These are phyloP conservation scores for Catharus fuscescens DNA, from an alignment of 2,113 vertebrate species.

Conservation along the genomic window DNA sequence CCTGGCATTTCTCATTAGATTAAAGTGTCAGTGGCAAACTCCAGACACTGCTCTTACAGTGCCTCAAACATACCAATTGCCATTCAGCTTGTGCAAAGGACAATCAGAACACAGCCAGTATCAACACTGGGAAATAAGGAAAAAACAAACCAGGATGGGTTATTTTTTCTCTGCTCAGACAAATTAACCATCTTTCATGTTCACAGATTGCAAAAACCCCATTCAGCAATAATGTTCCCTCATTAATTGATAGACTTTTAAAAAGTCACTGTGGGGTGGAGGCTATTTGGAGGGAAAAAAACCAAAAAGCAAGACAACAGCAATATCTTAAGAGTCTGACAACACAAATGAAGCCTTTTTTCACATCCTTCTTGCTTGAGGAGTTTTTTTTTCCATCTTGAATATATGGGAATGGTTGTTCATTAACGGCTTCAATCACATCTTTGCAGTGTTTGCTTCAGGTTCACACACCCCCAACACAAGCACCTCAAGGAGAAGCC, in stretches of 20 bases:
- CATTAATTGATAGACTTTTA: accelerated
- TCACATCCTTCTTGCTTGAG: neutral
- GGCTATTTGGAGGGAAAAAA: neutral
- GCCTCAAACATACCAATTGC: neutral
- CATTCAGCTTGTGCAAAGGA: neutral
- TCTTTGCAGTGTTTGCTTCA: neutral
- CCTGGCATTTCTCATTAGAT: neutral
- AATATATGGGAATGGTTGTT: neutral
- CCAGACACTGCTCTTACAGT: neutral
- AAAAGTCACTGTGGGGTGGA: neutral
- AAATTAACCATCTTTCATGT: neutral
- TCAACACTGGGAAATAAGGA: neutral
- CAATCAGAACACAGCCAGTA: neutral
- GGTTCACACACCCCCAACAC: accelerated
- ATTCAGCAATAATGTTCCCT: neutral
- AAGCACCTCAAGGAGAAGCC: neutral
- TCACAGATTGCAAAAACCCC: neutral
- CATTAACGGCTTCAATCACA: too few species aligned
- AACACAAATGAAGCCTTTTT: neutral
- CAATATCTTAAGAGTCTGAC: neutral
- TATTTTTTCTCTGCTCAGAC: neutral
- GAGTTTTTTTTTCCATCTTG: neutral
- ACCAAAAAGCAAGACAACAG: neutral
- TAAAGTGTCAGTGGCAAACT: neutral
- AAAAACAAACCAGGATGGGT: neutral